Evolutionary conservation across 1,140 invertebrate genomes (phyloP).

Genomic region (Tyrophagus putrescentiae): DNA sequence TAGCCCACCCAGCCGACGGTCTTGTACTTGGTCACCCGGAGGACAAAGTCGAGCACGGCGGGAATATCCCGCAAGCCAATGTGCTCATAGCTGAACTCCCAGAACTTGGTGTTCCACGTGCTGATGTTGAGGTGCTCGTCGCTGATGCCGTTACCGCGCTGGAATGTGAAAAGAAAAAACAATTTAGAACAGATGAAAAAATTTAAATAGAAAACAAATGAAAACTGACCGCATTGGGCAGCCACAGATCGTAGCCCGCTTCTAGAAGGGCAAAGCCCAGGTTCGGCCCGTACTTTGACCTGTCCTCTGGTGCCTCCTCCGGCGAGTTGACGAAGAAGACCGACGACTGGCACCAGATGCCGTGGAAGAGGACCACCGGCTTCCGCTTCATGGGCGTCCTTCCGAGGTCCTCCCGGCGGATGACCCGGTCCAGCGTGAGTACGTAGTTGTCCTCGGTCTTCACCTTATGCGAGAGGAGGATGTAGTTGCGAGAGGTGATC

Average conservation of each 20-base stretch:
- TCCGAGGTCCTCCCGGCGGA: not conserved
- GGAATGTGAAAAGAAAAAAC: no score
- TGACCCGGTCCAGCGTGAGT: not conserved
- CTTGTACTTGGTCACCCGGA: not conserved
- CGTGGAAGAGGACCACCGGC: not conserved
- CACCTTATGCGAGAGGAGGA: not conserved
- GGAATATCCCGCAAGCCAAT: not conserved
- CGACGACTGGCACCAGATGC: not conserved
- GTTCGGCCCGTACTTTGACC: not conserved
- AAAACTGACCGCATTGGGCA: not conserved
- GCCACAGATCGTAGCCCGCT: not conserved
- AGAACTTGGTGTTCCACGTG: not conserved
- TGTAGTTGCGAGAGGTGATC: not conserved
- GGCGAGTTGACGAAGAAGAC: not conserved
- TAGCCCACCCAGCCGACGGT: not conserved
- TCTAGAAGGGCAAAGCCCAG: not conserved
- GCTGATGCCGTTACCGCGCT: not conserved
- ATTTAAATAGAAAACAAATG: no score
- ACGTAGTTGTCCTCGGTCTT: not conserved
- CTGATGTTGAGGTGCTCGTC: not conserved
- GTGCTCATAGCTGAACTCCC: not conserved
- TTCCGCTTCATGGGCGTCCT: not conserved
- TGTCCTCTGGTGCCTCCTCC: not conserved
- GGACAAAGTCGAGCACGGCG: not conserved
- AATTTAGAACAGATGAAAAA: no score